Percentiles rank a stretch among this genome's conserved stretches.
Evolutionary conservation across 1,140 invertebrate species (phyloP).

Genomic region (Plodia interpunctella): DNA sequence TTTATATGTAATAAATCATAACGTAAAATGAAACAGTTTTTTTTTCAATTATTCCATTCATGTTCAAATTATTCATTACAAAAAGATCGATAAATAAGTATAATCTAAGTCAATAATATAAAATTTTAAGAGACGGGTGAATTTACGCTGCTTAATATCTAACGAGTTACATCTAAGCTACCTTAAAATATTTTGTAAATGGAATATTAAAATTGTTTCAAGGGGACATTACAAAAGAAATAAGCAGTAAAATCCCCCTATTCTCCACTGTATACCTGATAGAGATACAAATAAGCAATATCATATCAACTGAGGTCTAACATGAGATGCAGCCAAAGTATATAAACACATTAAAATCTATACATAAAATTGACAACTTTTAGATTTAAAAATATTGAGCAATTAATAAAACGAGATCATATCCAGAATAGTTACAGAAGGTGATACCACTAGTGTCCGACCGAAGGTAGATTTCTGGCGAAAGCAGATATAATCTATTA

Average conservation of each 20-base stretch:
- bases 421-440: background rate
- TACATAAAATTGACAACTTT: too few relatives aligned
- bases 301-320: background rate
- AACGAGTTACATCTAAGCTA: slow-evolving; percentile 58
- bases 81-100: slow-evolving; percentile 76
- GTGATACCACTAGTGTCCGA: background rate
- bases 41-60: slow-evolving; percentile 55
- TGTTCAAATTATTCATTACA: slow-evolving; percentile 70
- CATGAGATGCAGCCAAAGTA: too few relatives aligned
- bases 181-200: slow-evolving; percentile 71
- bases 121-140: slow-evolving; percentile 76
- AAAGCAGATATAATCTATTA: too few relatives aligned
- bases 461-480: too few relatives aligned
- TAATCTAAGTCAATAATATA: slow-evolving; percentile 76
- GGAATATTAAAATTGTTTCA: slow-evolving; percentile 61
- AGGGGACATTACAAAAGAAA: slow-evolving; percentile 14
- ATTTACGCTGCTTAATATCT: slow-evolving; percentile 68
- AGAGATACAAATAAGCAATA: too few relatives aligned
- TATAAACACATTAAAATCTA: too few relatives aligned
- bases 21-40: slow-evolving; percentile 43
- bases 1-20: slow-evolving; percentile 46
- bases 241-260: slow-evolving; percentile 9
- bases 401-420: background rate
- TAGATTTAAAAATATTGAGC: background rate
- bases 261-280: too few relatives aligned